Evolutionary conservation across 1,140 invertebrate species (phyloP).

Genomic region (Holotrichia oblita): DNA sequence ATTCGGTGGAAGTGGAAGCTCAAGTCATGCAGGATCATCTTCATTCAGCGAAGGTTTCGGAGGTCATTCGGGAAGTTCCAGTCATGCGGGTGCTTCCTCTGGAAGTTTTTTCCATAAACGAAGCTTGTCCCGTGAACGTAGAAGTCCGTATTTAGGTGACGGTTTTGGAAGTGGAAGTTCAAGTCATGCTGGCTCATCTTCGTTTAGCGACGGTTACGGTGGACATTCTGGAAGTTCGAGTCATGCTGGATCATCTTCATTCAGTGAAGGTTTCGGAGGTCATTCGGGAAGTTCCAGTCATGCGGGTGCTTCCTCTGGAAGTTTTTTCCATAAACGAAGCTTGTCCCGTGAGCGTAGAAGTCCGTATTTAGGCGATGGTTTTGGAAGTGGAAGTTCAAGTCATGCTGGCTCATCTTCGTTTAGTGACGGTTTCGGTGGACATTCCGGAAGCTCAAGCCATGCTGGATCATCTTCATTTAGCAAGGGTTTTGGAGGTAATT

Average conservation of each 20-base stretch:
- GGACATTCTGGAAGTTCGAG: neutral
- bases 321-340: neutral
- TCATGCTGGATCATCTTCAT: neutral
- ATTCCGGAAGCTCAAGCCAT: neutral
- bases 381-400: conserved; percentile 19
- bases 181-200: neutral
- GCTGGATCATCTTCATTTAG: no score
- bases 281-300: no score
- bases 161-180: no score
- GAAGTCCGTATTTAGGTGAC: neutral
- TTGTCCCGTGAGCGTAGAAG: neutral
- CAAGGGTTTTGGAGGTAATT: no score
- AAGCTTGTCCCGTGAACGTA: neutral
- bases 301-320: no score
- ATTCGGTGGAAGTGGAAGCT: neutral
- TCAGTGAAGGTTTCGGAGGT: neutral
- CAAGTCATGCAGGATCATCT: neutral
- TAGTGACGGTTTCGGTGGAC: neutral
- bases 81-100: neutral
- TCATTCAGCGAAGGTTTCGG: neutral
- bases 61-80: neutral
- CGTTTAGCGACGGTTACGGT: neutral
- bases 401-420: neutral
- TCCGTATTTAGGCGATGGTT: neutral
- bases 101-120: no score